These are phyloP conservation scores for Nettapus auritus DNA, from an alignment of 2,113 vertebrate genomes.

Conservation along the genomic window DNA sequence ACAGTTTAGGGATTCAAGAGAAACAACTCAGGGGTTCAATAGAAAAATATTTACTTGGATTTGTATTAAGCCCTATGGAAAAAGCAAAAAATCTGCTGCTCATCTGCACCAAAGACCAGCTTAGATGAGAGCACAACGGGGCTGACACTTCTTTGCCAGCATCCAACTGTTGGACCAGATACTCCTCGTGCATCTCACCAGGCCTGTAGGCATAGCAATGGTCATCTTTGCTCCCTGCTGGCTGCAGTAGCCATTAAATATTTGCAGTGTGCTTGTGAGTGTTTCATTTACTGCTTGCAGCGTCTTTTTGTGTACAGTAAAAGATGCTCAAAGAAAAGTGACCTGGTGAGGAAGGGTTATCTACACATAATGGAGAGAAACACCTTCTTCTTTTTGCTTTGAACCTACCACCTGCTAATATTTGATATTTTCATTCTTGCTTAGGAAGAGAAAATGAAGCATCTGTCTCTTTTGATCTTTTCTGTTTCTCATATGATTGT, in stretches of 20 bases:
- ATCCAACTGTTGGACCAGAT: rapidly evolving
- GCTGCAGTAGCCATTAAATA: neutral
- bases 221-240: neutral
- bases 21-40: neutral
- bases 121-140: neutral
- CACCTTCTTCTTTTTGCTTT: neutral
- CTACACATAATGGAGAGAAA: neutral
- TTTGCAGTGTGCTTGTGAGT: neutral
- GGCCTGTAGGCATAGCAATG: rapidly evolving
- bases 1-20: neutral
- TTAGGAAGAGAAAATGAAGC: constrained; percentile 34
- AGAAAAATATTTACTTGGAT: neutral
- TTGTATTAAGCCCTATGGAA: neutral
- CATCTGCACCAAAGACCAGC: neutral
- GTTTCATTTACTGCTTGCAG: neutral
- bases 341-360: neutral
- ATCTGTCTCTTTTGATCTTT: constrained; percentile 34
- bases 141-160: neutral
- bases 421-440: neutral
- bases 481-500: constrained; percentile 2
- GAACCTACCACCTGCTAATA: constrained; percentile 26
- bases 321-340: neutral
- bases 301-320: neutral
- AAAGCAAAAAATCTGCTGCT: neutral
- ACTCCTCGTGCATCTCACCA: rapidly evolving